A percentile compares a stretch with the other conserved stretches of the same genome.
Evolutionary conservation across 2,888 invertebrate genomes (phyloP).

Genomic region (Priapulus caudatus): DNA sequence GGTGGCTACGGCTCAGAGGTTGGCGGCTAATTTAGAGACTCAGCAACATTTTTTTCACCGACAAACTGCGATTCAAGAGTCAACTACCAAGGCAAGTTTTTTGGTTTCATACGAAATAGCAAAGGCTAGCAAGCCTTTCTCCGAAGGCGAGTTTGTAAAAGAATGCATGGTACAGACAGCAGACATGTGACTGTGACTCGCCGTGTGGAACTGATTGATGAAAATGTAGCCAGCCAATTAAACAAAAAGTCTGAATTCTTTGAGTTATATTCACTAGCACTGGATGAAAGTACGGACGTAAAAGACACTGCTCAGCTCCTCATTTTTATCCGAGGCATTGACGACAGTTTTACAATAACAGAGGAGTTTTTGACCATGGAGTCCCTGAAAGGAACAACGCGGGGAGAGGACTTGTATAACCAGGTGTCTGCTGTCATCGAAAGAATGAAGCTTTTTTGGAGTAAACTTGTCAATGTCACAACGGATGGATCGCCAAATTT

Average conservation of each 20-base stretch:
- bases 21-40: background rate
- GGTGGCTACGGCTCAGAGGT: background rate
- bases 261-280: constrained; percentile 13
- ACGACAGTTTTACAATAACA: constrained; percentile 15
- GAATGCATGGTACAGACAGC: constrained; percentile 1
- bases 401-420: constrained; percentile 12
- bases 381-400: constrained; percentile 10
- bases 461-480: background rate
- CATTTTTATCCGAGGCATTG: constrained; percentile 16
- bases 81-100: background rate
- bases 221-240: background rate
- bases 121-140: constrained; percentile 3
- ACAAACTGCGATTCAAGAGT: background rate
- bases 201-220: background rate
- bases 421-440: background rate
- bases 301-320: constrained; percentile 16
- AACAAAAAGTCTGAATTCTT: background rate
- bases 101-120: background rate
- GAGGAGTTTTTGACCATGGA: constrained; percentile 13
- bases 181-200: background rate
- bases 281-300: constrained; percentile 19
- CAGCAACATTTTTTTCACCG: background rate
- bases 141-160: background rate
- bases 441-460: background rate
- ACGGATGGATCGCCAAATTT: constrained; percentile 1